A percentile compares a stretch with the other conserved stretches of the same genome.
These are phyloP conservation scores for Peromyscus melanophrys DNA, from an alignment of 2,797 vertebrate genomes.

Conservation along the genomic window DNA sequence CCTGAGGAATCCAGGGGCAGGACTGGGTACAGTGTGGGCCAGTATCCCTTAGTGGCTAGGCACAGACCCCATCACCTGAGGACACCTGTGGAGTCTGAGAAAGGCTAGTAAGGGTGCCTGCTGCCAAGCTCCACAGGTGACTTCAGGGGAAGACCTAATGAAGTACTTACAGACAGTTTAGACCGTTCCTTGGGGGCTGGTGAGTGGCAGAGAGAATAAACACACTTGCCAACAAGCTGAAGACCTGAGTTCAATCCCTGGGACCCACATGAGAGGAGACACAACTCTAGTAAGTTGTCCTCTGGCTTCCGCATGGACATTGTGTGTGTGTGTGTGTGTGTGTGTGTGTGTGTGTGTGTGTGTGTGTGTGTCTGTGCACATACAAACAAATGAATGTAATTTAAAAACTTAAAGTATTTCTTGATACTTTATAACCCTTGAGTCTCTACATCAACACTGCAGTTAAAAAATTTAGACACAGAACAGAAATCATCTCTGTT, in stretches of 20 bases:
- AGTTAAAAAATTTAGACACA: too few relatives aligned
- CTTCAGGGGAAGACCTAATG: not conserved
- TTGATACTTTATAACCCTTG: too few relatives aligned
- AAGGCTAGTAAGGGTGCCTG: too few relatives aligned
- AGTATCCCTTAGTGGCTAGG: not conserved
- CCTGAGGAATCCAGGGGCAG: not conserved
- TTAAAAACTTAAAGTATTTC: too few relatives aligned
- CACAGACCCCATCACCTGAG: not conserved
- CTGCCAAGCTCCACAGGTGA: not conserved
- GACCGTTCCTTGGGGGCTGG: not conserved
- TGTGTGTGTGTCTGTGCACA: too few relatives aligned
- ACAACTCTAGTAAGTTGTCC: not conserved
- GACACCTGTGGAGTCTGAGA: not conserved
- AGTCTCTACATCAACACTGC: too few relatives aligned
- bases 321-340: too few relatives aligned
- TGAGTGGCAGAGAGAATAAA: not conserved
- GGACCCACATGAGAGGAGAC: too few relatives aligned
- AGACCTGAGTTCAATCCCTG: too few relatives aligned
- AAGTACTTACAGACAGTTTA: not conserved
- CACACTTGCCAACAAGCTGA: too few relatives aligned
- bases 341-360: too few relatives aligned
- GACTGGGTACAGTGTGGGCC: not conserved
- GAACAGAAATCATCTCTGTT: not conserved
- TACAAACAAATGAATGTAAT: too few relatives aligned
- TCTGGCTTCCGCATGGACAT: not conserved